Evolutionary conservation across 1,140 invertebrate species (phyloP).

Genomic region (Tigriopus japonicus): DNA sequence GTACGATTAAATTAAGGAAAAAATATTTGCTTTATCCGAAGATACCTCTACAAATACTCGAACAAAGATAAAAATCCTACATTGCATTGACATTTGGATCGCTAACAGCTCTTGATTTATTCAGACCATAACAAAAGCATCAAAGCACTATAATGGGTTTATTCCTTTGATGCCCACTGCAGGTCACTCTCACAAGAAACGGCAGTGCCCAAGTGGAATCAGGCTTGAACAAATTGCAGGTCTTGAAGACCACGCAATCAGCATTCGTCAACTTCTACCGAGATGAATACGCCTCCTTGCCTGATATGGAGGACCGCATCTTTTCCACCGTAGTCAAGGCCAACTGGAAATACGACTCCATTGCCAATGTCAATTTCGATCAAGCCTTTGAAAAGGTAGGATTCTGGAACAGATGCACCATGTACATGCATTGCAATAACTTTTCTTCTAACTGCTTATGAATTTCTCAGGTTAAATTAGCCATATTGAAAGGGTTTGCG

Average conservation of each 20-base stretch:
- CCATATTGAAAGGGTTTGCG: conserved; percentile 47
- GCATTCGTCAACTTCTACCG: conserved; percentile 40
- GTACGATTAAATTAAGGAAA: no score
- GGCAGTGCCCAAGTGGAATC: neutral
- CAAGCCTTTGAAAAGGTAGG: neutral
- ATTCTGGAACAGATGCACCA: no score
- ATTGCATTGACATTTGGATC: no score
- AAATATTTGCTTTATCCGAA: no score
- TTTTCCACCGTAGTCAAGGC: conserved; percentile 46
- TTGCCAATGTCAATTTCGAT: conserved; percentile 27
- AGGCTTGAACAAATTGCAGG: conserved; percentile 1
- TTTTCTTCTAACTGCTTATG: no score
- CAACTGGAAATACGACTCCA: conserved; percentile 44
- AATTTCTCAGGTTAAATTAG: conserved; percentile 20
- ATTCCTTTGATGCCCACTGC: no score
- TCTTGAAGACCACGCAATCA: conserved; percentile 53
- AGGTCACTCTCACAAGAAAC: conserved; percentile 26
- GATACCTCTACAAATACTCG: no score
- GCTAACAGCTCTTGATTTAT: no score
- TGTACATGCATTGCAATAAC: no score
- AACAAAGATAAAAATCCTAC: no score
- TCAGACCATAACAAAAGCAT: no score
- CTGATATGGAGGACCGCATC: conserved; percentile 48
- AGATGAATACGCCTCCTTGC: conserved; percentile 49
- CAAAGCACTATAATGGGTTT: no score